Percentiles rank a stretch among this genome's conserved stretches.
These are phyloP conservation scores for Rhinella marina DNA, from an alignment of 2,797 vertebrate genomes.

Conservation along the genomic window DNA sequence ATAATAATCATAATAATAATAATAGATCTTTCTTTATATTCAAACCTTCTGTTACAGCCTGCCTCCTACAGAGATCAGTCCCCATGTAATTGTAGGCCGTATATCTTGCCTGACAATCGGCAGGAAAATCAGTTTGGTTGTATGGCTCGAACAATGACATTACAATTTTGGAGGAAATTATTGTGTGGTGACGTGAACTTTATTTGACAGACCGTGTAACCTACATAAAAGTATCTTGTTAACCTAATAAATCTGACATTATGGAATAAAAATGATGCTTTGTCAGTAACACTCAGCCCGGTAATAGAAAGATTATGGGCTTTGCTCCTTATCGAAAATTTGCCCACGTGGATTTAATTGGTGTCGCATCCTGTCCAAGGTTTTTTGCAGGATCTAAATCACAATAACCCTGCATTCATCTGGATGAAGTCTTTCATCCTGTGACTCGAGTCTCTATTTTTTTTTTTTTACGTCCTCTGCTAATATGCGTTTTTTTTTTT, in stretches of 20 bases:
- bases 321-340: slow-evolving; percentile 75
- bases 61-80: slow-evolving; percentile 67
- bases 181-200: slow-evolving; percentile 63
- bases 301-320: slow-evolving; percentile 75
- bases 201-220: slow-evolving; percentile 69
- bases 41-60: slow-evolving; percentile 69
- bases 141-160: slow-evolving; percentile 58
- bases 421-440: slow-evolving; percentile 76
- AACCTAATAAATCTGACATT: slow-evolving; percentile 72
- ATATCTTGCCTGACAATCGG: slow-evolving; percentile 66
- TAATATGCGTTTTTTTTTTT: slow-evolving; percentile 72
- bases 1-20: slow-evolving; percentile 56
- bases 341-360: slow-evolving; percentile 78
- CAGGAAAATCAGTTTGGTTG: slow-evolving; percentile 65
- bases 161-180: slow-evolving; percentile 67
- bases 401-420: slow-evolving; percentile 68
- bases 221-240: slow-evolving; percentile 72
- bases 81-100: slow-evolving; percentile 48
- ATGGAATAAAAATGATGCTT: slow-evolving; percentile 71
- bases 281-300: slow-evolving; percentile 71
- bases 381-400: slow-evolving; percentile 74
- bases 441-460: slow-evolving; percentile 66
- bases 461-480: slow-evolving; percentile 69
- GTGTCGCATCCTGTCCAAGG: slow-evolving; percentile 75
- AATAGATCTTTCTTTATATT: slow-evolving; percentile 66